Base-by-base conservation (phyloP, 1,140 invertebrate species). In the Cotesia chilonis region DNA sequence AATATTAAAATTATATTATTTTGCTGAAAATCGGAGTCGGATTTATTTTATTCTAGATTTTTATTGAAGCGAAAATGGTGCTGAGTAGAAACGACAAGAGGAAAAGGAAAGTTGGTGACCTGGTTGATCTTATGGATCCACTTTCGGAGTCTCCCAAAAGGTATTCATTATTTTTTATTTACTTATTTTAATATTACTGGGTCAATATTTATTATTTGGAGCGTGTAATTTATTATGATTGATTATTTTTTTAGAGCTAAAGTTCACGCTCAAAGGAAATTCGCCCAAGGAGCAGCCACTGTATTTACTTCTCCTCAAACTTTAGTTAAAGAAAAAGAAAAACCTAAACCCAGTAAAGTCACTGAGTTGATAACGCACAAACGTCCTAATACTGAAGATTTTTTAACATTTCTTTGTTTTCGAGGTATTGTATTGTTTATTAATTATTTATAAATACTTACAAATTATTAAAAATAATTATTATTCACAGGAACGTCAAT, bases 191-290 rank as follows among this genome's bases (percentile, higher is more conserved):
- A 55, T 20, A 14, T 63, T 38, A 1, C 28, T 63, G 38, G 35
- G 51, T 4, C 17, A 57, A 35, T 66, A 59, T 12, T 47, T 9
- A 38, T 68, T 35, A 37, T 41, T 37, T 2, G n/a, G 14, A 37
- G 37, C 28, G 28, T 68, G 35, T 41, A 52, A 74, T 76, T 68
- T 72, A 72, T 54, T 12, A 6, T 68, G 4, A 4, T 17, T 28
- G 17, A 4, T 28, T 12, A 12, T 76, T 69, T 54, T 83, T 86
- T n/a, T 76, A 92, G 92, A 80, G 91, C 91, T 28, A 93, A 93
- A 88, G 92, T 95, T 68, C 94, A 95, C 82, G 95, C 95, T 47
- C 95, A 97, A 84, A 89, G 95, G 74, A 97, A 97, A 86, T 97
- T 97, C 90, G 95, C 95, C 57, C 94, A 96, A 86, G 94, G 94